Evolutionary conservation across 1,140 invertebrate species (phyloP), one percentile per base, ranked within the genome.

Genomic region (Macrocentrus cingulum): DNA sequence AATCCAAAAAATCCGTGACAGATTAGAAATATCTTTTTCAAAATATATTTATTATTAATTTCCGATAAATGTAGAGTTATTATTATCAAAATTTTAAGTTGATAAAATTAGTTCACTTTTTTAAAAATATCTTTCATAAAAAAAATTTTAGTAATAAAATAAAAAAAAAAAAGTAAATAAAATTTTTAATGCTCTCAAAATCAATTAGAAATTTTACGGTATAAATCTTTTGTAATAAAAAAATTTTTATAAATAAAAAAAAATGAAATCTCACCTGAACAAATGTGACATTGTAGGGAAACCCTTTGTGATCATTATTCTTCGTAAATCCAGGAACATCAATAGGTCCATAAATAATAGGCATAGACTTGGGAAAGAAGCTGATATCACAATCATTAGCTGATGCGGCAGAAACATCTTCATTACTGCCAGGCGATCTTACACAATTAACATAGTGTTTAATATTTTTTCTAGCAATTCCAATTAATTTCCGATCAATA

Each of bases 401-500:
- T 13, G 65, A 60, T 42, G 62, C 59, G 1, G 59, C 60, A 13
- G 61, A 50, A 23, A 60, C 52, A 20, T 76, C 75, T 19, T 79
- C 72, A 19, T 67, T 77, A 18, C 67, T 70, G 0, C 66, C 70
- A 8, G 76, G 76, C 11, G 74, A 75, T 45, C 70, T 66, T 37
- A 67, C 73, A 59, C 77, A 81, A 67, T 85, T 85, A 29, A 90
- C 82, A 71, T 91, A 93, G 80, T 94, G 84, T 55, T 87, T 84
- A 37, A 94, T 82, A 73, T 94, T 94, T 70, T 88, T 90, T 51
- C 87, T 83, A 1, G 94, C 94, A 49, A 87, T 84, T 68, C 86
- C 83, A 63, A 99, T 92, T 50, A 99, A 82, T 56, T 89, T 87
- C 25, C 86, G 80, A 82, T 99, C 97, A 68, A 99, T 98, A 74